These are phyloP conservation scores for Bombyx mori DNA, from an alignment of 1,140 invertebrate genomes.

Conservation along the genomic window ASM3026992v2 NC_085131.1:8609501-8610000, in stretches of 20 bases:
- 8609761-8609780: not conserved
- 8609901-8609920: slow-evolving; percentile 97
- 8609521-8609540: too few relatives aligned
- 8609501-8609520: too few relatives aligned
- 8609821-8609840: slow-evolving; percentile 95
- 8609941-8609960: slow-evolving; percentile 90
- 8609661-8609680: too few relatives aligned
- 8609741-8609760: not conserved
- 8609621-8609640: too few relatives aligned
- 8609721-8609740: too few relatives aligned
- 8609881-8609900: slow-evolving; percentile 93
- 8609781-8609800: not conserved
- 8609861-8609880: slow-evolving; percentile 93
- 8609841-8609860: slow-evolving; percentile 93
- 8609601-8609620: too few relatives aligned
- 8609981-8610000: not conserved
- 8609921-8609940: slow-evolving; percentile 94
- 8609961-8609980: slow-evolving; percentile 67
- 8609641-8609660: too few relatives aligned
- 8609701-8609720: too few relatives aligned
- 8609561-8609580: too few relatives aligned
- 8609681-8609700: too few relatives aligned
- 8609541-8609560: too few relatives aligned
- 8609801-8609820: slow-evolving; percentile 85
- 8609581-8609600: too few relatives aligned